These are phyloP conservation scores for Calidris pugnax DNA, from an alignment of 2,113 vertebrate genomes.

Conservation along the genomic window DNA sequence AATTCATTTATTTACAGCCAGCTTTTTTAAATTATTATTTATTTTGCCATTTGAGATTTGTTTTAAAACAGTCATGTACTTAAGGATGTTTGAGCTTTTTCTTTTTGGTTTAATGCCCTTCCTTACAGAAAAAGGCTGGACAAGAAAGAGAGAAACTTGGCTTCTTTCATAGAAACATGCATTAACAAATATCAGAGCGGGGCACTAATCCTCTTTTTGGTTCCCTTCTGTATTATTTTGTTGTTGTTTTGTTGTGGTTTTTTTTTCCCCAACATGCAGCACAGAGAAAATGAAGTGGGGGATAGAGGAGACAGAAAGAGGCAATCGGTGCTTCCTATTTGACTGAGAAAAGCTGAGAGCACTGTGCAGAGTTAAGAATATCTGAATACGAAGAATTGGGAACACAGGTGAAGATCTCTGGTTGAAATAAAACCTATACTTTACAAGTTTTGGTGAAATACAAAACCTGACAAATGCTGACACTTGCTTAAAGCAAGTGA, in stretches of 20 bases:
- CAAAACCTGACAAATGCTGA: not conserved
- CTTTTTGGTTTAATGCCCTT: not conserved
- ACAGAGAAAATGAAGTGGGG: fast-evolving
- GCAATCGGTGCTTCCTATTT: not conserved
- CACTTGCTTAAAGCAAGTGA: not conserved
- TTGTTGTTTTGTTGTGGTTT: not conserved
- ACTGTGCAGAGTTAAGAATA: not conserved
- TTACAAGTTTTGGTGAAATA: not conserved
- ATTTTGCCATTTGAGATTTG: not conserved
- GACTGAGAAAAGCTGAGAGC: not conserved
- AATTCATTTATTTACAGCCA: not conserved
- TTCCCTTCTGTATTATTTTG: not conserved
- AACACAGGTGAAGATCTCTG: not conserved
- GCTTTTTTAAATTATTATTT: not conserved
- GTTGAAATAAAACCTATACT: not conserved
- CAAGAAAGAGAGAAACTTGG: not conserved
- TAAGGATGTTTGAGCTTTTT: fast-evolving
- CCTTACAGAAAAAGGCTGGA: not conserved
- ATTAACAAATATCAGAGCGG: not conserved
- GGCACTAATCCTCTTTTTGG: not conserved
- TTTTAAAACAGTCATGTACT: not conserved
- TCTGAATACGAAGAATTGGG: not conserved
- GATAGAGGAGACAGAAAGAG: not conserved
- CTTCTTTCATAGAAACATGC: not conserved
- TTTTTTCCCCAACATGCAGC: not conserved